Base-by-base conservation (phyloP, 2,888 invertebrate genomes). In the Lumbricus terrestris region DNA sequence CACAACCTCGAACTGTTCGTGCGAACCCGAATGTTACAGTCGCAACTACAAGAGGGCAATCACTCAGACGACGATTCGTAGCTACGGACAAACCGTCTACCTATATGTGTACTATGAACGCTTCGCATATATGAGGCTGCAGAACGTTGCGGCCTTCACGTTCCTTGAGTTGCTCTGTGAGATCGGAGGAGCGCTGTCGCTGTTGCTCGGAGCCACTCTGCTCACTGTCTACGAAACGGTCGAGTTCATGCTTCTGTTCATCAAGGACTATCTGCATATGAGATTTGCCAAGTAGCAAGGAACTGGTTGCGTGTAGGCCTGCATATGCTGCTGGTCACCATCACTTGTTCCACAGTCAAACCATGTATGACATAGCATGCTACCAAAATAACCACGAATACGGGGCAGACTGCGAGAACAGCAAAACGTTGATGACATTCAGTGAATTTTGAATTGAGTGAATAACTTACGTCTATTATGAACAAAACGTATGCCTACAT, bases 181-280 rank as follows among this genome's bases (percentile, higher is more conserved):
- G 18, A 85, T 85, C 33, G 85, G 85, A 8, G 85, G 85, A 5
- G 85, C 85, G 34, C 85, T 85, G 85, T 85, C 85, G 35, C 85
- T 85, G 85, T 35, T 85, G 13, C 85, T 85, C 85, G 85, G 85
- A 0, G 85, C 85, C 16, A 85, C 85, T 23, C 34, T 85, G 20
- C 85, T 85, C 85, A 85, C 85, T 20, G 85, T 85, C 85, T 85
- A 85, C 85, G 85, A 85, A 85, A 35, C 37, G 18, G 5, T 29
- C 16, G 85, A 85, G 37, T 85, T 85, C n/a, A 23, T 85, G 13
- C 35, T 85, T 2, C 37, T 85, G 6, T 34, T 85, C 37, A 37
- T 85, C 85, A 85, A 11, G 35, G 85, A 85, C 37, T 85, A 85
- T 37, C 20, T 85, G 20, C 34, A 11, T 6, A 6, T 85, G 35